Conservation (phyloP, 2,888 invertebrate species). For the Panopea generosa region DNA sequence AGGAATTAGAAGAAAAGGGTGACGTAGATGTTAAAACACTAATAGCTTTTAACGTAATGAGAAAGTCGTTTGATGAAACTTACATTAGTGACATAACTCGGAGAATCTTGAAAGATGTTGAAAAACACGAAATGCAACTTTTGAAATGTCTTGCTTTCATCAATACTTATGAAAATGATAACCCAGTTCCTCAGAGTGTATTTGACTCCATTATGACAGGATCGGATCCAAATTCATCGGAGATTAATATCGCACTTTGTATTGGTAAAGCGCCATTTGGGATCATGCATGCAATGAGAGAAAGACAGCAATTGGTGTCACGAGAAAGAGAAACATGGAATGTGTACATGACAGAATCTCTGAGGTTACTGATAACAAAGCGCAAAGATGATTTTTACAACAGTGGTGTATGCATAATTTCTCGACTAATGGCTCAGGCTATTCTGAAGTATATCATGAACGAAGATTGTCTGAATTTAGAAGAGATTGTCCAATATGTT, state of each 20-base stretch:
- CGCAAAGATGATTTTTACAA: background rate
- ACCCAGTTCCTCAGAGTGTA: constrained; percentile 25
- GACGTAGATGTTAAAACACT: constrained; percentile 33
- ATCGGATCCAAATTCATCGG: background rate
- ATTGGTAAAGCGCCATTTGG: constrained; percentile 16
- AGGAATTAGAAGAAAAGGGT: constrained; percentile 28
- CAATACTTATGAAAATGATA: constrained; percentile 38
- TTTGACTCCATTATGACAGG: constrained; percentile 33
- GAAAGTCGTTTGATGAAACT: constrained; percentile 31
- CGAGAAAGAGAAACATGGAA: constrained; percentile 17
- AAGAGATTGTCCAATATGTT: constrained; percentile 24
- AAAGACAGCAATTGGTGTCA: constrained; percentile 5
- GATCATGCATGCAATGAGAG: constrained; percentile 14
- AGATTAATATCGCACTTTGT: background rate
- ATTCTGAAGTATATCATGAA: constrained; percentile 20
- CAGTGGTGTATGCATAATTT: constrained; percentile 30
- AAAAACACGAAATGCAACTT: constrained; percentile 20
- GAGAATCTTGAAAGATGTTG: constrained; percentile 25
- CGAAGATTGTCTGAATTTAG: background rate
- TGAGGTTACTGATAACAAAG: constrained; percentile 20
- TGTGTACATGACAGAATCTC: constrained; percentile 21
- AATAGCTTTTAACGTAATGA: constrained; percentile 50
- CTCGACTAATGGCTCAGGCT: constrained; percentile 31
- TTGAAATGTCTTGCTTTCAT: constrained; percentile 38
- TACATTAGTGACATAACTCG: constrained; percentile 24